Percentiles rank a stretch among this genome's conserved stretches.
Conservation (phyloP, 1,140 invertebrate genomes). For the Drosophila navojoa region DNA sequence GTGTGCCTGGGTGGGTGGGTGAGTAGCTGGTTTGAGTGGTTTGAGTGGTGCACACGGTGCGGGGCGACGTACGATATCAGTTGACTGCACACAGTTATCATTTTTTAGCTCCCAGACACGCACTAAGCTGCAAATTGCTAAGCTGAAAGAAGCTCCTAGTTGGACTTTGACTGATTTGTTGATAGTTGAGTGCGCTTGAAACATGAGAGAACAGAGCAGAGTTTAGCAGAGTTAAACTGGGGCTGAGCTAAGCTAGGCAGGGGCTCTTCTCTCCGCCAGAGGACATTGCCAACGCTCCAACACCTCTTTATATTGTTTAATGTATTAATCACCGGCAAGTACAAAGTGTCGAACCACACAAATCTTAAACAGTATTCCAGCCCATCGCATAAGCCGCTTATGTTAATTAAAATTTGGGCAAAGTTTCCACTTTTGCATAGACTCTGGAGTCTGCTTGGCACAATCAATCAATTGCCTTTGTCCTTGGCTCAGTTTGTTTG, state of each 20-base stretch:
- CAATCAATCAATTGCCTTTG: conserved; percentile 63
- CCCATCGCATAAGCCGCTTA: conserved; percentile 62
- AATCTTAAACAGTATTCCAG: conserved; percentile 11
- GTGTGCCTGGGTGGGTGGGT: neutral
- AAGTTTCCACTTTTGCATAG: conserved; percentile 14
- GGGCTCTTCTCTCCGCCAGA: conserved; percentile 1
- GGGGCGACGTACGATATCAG: conserved; percentile 46
- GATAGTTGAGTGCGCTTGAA: conserved; percentile 61
- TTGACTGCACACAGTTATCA: conserved; percentile 74
- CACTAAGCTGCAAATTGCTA: conserved; percentile 46
- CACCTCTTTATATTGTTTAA: conserved; percentile 64
- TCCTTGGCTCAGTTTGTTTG: conserved; percentile 25
- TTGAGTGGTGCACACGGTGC: neutral
- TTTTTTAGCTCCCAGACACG: conserved; percentile 50
- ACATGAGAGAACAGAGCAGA: neutral
- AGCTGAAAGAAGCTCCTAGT: conserved; percentile 24
- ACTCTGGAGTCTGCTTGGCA: conserved; percentile 2
- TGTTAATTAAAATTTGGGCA: conserved; percentile 72
- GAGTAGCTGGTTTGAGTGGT: no score
- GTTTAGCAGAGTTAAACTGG: neutral
- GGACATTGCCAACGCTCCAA: conserved; percentile 18
- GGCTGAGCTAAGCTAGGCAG: no score
- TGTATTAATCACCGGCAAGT: conserved; percentile 61
- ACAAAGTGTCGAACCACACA: conserved; percentile 44
- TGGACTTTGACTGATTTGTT: conserved; percentile 71